Percentiles rank a stretch among this genome's conserved stretches.
phyloP scores from a whole-genome alignment of 2,113 vertebrate genomes.

The Mirza zaza region DNA sequence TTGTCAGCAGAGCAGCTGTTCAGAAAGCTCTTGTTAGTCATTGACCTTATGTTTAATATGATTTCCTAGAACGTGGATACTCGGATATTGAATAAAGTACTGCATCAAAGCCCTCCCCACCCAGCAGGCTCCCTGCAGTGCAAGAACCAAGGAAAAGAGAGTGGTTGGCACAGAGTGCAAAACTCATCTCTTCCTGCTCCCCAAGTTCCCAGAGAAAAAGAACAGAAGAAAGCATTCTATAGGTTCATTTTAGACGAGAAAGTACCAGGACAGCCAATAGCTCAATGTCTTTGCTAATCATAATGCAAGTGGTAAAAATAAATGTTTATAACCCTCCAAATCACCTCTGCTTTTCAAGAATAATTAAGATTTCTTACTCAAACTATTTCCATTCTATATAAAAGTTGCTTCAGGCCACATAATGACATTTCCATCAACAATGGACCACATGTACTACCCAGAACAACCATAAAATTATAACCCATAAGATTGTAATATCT shows the following conservation, averaged over 20 bases:
- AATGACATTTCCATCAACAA: neutral
- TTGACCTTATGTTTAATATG: slow-evolving; percentile 72
- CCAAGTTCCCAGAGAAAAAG: neutral
- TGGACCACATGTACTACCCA: neutral
- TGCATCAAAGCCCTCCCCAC: neutral
- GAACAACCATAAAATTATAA: neutral
- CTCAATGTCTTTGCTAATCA: neutral
- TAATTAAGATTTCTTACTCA: neutral
- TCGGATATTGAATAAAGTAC: slow-evolving; percentile 28
- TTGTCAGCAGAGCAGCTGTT: slow-evolving; percentile 73
- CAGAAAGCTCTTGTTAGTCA: slow-evolving; percentile 70
- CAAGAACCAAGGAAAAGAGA: neutral
- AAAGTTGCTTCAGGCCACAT: neutral
- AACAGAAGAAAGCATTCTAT: neutral
- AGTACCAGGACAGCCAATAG: neutral
- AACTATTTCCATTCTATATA: neutral
- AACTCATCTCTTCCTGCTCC: neutral
- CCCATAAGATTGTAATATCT: neutral
- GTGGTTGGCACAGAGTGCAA: neutral
- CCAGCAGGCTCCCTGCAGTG: neutral
- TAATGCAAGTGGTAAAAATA: neutral
- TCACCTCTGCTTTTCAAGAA: neutral
- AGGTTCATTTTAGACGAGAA: neutral
- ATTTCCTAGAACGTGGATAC: slow-evolving; percentile 42
- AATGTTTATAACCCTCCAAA: neutral